Conservation (phyloP, 2,888 invertebrate species). For the Trachelus tabidus region DNA sequence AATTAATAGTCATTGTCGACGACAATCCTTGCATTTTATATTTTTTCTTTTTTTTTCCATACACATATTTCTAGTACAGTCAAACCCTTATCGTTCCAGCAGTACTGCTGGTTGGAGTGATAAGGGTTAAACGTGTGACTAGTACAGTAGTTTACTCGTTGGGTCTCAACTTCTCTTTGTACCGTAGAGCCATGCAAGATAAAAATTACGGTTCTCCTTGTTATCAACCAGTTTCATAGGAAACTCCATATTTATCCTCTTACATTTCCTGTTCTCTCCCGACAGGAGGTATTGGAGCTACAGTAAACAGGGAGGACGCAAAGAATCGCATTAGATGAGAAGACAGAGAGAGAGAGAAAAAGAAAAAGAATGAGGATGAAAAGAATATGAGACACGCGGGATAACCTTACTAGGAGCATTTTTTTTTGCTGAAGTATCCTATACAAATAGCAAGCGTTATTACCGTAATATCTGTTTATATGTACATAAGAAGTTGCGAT, state of each 20-base stretch:
- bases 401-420: neutral
- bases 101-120: too few relatives aligned
- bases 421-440: slow-evolving; percentile 26
- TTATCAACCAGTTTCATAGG: neutral
- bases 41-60: neutral
- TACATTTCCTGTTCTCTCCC: neutral
- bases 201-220: neutral
- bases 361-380: neutral
- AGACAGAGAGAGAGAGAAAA: neutral
- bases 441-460: slow-evolving; percentile 38
- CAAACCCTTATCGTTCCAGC: too few relatives aligned
- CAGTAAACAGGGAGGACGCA: neutral
- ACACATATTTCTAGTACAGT: neutral
- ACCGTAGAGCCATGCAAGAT: neutral
- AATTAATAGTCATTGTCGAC: neutral
- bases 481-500: slow-evolving; percentile 51
- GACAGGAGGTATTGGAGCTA: neutral
- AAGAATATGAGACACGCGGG: neutral
- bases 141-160: neutral
- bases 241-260: neutral
- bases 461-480: slow-evolving; percentile 57
- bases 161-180: too few relatives aligned
- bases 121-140: neutral
- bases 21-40: neutral
- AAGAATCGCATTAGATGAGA: neutral